Base-by-base conservation (phyloP, 2,888 invertebrate species). In the Aspidiotus rigidus region DNA sequence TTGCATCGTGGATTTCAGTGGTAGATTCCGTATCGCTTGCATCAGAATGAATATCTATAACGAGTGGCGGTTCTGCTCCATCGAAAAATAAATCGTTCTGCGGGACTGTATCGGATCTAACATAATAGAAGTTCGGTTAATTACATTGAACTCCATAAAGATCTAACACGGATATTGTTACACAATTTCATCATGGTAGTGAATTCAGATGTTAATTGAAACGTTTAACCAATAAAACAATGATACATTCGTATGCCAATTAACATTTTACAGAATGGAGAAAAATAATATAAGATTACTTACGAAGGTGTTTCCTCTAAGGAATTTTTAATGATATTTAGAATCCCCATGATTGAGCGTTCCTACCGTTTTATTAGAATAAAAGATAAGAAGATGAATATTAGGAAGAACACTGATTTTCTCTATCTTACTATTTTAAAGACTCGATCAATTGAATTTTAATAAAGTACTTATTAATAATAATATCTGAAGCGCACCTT, bases 31-130 rank as follows among this genome's bases (percentile, higher is more conserved):
- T 67, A n/a, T 67, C 67, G 17, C 59, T 60, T 42, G 59, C n/a
- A 49, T 67, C 67, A 1, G 67, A 60, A 39, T 67, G 59, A 15
- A 67, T 60, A 28, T 59, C 39, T 28, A 7, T 39, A 17, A 28
- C 59, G 49, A 67, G 28, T 15, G 67, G 67, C 40, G 41, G 17
- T n/a, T 59, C 59, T 15, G 59, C 67, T 16, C 28, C 67, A 13
- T 60, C 67, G 11, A 40, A 56, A 7, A 41, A 44, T 7, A 28
- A 13, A 28, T 67, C 67, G 53, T 67, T 59, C 9, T n/a, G 28
- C n/a, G 42, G 17, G n/a, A 49, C 41, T 40, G 28, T 28, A 28
- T 56, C 57, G n/a, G n/a, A 41, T 15, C 66, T 66, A 49, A 49
- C 2, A 49, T 49, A 5, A 5, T 28, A 28, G 2, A 5, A 28